Conservation (phyloP, 2,888 invertebrate species). For the Meta bourneti region DNA sequence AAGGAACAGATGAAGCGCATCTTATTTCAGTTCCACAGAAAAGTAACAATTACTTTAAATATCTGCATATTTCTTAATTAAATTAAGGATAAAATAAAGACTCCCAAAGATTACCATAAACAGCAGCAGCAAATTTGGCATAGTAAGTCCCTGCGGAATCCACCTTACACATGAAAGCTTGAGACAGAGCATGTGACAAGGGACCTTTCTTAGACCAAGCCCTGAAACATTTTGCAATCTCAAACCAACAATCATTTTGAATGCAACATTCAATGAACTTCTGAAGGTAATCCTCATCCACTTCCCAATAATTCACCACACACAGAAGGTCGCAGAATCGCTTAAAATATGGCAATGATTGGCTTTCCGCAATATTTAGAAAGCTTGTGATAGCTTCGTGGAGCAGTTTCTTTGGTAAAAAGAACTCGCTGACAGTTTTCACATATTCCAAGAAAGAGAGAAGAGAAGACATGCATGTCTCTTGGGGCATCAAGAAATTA, state of each 20-base stretch:
- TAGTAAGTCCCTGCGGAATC: not conserved
- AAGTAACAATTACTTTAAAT: no score
- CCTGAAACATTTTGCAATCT: slow-evolving; percentile 9
- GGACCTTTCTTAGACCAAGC: not conserved
- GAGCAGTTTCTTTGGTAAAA: not conserved
- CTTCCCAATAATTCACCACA: not conserved
- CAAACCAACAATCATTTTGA: slow-evolving; percentile 9
- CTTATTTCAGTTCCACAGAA: no score
- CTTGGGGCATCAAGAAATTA: not conserved
- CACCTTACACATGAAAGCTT: not conserved
- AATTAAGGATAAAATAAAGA: no score
- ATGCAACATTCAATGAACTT: not conserved
- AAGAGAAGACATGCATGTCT: not conserved
- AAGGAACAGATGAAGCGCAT: no score
- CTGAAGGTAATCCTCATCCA: not conserved
- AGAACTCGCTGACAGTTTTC: not conserved
- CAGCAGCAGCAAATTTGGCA: slow-evolving; percentile 3
- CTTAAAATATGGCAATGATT: not conserved
- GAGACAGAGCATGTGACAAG: not conserved
- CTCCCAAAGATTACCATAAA: slow-evolving; percentile 5
- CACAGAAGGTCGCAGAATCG: not conserved
- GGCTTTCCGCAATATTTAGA: not conserved
- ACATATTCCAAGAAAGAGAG: not conserved
- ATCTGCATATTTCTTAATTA: no score
- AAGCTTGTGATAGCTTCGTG: not conserved